Conservation (phyloP, 2,888 invertebrate species). For the Drosophila engyochracea region DNA sequence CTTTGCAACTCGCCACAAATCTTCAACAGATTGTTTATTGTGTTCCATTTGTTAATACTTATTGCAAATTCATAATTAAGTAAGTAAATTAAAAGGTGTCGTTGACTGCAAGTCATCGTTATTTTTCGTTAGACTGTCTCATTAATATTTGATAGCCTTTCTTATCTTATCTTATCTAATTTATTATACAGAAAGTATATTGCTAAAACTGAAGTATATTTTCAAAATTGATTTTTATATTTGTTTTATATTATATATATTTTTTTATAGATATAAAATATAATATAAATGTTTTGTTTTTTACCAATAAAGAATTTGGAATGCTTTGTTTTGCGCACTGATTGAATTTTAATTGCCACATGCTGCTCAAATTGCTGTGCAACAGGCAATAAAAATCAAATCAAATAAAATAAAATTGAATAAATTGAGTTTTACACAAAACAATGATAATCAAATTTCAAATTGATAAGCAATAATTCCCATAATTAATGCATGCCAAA, state of each 20-base stretch:
- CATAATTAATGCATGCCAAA: conserved; percentile 11
- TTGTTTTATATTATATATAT: neutral
- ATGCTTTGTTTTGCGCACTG: neutral
- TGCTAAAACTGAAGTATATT: neutral
- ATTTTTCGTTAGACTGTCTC: neutral
- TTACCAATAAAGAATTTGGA: neutral
- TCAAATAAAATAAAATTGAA: neutral
- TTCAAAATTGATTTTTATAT: neutral
- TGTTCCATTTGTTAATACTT: neutral
- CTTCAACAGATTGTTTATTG: neutral
- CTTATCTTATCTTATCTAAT: too few relatives aligned
- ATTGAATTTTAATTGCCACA: neutral
- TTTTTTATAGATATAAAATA: neutral
- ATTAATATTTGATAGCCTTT: too few relatives aligned
- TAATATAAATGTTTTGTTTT: neutral
- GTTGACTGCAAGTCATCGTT: too few relatives aligned
- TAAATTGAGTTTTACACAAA: neutral
- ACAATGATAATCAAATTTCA: neutral
- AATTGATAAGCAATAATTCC: neutral
- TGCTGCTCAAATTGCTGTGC: neutral
- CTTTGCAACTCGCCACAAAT: neutral
- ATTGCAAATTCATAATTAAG: neutral
- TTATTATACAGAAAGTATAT: too few relatives aligned
- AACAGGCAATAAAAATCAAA: neutral
- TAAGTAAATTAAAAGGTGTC: neutral